A percentile compares a stretch with the other conserved stretches of the same genome.
Conservation (phyloP, 2,888 invertebrate species). For the Athripsodes cinereus region DNA sequence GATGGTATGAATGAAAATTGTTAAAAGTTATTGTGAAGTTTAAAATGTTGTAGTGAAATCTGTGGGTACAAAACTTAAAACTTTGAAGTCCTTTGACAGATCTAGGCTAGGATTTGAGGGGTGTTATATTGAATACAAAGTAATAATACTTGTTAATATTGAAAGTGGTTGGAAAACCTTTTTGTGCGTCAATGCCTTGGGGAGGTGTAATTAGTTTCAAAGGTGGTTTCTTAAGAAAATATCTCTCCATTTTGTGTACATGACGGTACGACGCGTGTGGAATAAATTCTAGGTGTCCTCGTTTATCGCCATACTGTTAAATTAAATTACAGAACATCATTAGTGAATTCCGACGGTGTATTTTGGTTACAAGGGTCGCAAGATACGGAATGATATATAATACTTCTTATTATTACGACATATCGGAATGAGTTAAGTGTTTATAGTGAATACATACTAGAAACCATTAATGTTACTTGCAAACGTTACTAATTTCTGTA, state of each 20-base stretch:
- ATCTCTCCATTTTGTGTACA: constrained; percentile 7
- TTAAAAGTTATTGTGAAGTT: no score
- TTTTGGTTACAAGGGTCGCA: constrained; percentile 8
- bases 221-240: neutral
- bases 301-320: constrained; percentile 17
- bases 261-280: constrained; percentile 25
- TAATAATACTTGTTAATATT: neutral
- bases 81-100: no score
- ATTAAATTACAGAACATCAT: constrained; percentile 22
- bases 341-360: constrained; percentile 17
- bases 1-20: no score
- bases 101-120: no score
- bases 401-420: no score
- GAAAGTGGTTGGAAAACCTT: neutral
- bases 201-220: neutral
- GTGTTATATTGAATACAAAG: neutral
- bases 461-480: neutral
- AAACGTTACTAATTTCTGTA: neutral
- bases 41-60: no score
- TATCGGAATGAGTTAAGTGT: neutral
- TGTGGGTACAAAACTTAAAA: no score
- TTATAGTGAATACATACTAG: neutral
- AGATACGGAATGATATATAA: no score
- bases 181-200: neutral
- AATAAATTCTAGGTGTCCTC: constrained; percentile 23